Conservation (phyloP, 2,797 vertebrate species). For the Ciconia nigra region DNA sequence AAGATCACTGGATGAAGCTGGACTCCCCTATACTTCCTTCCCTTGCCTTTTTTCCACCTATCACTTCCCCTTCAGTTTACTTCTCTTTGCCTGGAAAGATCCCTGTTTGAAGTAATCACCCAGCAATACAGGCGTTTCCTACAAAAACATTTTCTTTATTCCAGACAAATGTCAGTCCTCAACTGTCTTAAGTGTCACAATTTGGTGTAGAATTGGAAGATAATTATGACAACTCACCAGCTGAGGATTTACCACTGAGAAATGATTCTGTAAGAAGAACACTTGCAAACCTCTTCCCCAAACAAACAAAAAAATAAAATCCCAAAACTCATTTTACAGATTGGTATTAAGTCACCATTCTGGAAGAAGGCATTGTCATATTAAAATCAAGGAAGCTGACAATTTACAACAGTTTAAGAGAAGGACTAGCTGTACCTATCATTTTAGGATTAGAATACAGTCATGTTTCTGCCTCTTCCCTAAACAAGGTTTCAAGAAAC, state of each 20-base stretch:
- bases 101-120: neutral
- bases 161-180: neutral
- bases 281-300: neutral
- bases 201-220: neutral
- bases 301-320: neutral
- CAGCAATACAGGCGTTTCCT: neutral
- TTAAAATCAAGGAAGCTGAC: neutral
- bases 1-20: neutral
- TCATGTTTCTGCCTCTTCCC: neutral
- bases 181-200: neutral
- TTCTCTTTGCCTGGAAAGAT: neutral
- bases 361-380: neutral
- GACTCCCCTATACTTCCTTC: neutral
- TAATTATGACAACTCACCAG: neutral
- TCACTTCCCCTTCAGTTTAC: neutral
- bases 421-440: neutral
- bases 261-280: neutral
- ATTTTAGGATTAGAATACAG: neutral
- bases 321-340: neutral
- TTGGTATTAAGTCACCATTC: neutral
- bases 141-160: neutral
- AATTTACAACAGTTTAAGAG: neutral
- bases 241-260: neutral
- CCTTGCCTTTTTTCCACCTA: neutral
- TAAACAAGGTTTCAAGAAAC: neutral